A percentile compares a stretch with the other conserved stretches of the same genome.
Conservation (phyloP, 2,888 invertebrate genomes). For the Andrena minutula region DNA sequence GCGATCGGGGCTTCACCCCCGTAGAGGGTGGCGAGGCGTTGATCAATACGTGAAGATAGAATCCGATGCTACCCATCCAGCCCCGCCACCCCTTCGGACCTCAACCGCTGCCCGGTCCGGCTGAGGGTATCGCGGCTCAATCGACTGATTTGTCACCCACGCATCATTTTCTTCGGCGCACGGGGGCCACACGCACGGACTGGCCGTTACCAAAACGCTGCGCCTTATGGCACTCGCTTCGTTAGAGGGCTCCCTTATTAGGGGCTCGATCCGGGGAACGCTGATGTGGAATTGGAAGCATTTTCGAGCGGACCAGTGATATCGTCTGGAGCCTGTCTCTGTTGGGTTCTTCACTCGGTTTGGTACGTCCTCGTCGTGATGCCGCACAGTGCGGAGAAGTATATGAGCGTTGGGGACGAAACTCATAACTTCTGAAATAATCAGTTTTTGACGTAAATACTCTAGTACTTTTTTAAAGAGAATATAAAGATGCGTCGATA, state of each 20-base stretch:
- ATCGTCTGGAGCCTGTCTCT: background rate
- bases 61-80: slow-evolving; percentile 84
- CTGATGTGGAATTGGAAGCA: slow-evolving; percentile 34
- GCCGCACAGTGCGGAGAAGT: too few relatives aligned
- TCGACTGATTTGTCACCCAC: slow-evolving; percentile 83
- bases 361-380: background rate
- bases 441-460: too few relatives aligned
- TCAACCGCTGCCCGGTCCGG: slow-evolving; percentile 76
- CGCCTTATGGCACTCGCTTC: slow-evolving; percentile 57
- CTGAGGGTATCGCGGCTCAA: slow-evolving; percentile 80
- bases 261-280: background rate
- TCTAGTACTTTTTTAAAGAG: too few relatives aligned
- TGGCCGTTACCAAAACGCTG: slow-evolving; percentile 36
- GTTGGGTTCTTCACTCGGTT: background rate
- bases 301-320: slow-evolving; percentile 30
- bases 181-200: slow-evolving; percentile 27
- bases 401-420: too few relatives aligned
- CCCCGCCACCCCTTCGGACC: slow-evolving; percentile 65
- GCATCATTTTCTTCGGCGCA: slow-evolving; percentile 80
- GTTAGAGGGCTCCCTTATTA: slow-evolving; percentile 59
- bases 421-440: too few relatives aligned
- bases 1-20: slow-evolving; percentile 78
- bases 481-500: too few relatives aligned
- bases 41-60: slow-evolving; percentile 85
- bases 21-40: slow-evolving; percentile 83